Conservation (phyloP, 2,888 invertebrate species). For the Lucinisca nassula region DNA sequence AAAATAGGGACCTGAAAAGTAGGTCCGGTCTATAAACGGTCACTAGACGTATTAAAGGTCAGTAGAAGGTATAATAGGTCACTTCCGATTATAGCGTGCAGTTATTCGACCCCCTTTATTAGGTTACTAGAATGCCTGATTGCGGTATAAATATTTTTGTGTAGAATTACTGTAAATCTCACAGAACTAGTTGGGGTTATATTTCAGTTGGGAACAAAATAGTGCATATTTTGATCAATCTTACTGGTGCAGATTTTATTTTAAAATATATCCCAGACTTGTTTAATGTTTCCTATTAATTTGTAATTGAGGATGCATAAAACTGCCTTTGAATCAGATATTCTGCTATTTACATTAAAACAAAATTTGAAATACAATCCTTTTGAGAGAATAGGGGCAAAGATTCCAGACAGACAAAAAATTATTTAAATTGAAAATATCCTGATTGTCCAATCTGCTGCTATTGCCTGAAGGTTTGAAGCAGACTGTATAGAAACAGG, state of each 20-base stretch:
- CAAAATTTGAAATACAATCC: not conserved
- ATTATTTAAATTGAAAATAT: not conserved
- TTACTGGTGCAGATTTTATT: not conserved
- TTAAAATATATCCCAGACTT: not conserved
- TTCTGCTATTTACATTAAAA: not conserved
- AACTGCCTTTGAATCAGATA: not conserved
- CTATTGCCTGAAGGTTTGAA: not conserved
- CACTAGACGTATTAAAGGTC: too few species aligned
- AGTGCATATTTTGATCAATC: not conserved
- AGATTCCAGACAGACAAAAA: not conserved
- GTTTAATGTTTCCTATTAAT: not conserved
- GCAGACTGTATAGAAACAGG: not conserved
- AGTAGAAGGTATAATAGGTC: too few species aligned
- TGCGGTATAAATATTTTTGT: too few species aligned
- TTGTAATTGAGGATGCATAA: not conserved
- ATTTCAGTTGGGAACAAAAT: too few species aligned
- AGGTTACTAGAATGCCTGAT: too few species aligned
- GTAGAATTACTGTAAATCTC: too few species aligned
- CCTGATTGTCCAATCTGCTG: too few species aligned
- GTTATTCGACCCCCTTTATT: too few species aligned
- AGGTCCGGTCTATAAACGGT: too few species aligned
- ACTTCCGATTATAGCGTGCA: too few species aligned
- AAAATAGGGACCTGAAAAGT: too few species aligned
- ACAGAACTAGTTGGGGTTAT: too few species aligned
- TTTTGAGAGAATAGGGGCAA: not conserved